Evolutionary conservation across 2,888 invertebrate species (phyloP), one percentile per base, ranked within the genome.

Genomic region (Synanthedon formicaeformis): DNA sequence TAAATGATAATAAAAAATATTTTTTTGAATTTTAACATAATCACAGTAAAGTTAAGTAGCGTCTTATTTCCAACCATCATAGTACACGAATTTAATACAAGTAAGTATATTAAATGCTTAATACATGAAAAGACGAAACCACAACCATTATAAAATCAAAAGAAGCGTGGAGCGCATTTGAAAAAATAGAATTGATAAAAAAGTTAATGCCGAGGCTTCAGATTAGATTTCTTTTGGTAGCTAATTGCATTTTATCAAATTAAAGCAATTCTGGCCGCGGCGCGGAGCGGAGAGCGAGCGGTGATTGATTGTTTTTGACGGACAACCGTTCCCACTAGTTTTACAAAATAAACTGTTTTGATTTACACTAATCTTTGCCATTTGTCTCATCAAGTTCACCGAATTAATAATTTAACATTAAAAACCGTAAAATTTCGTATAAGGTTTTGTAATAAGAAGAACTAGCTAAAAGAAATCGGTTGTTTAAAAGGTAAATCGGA

Each of bases 231-330:
- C 81, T 80, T 81, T 81, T 84, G 84, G 87, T 86, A 87, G 86
- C 86, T 86, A 87, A 87, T 86, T 87, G 85, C 81, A 74, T 86
- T 85, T 86, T 87, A 87, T 87, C 87, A 87, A 86, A 87, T 87
- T 84, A 86, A 83, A 79, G 80, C 78, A 76, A 75, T 73, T 76
- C 77, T 65, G 76, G 70, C 75, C 65, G 76, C 73, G 71, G 75
- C 72, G 62, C 50, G 54, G 45, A 67, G 34, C 34, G 23, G 23
- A 3, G 66, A 61, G 64, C 62, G 62, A 61, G 64, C 41, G 61
- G 69, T 87, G 86, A 87, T 87, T 86, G 83, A 87, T 87, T 78
- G 78, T 86, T 80, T 85, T 84, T 84, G 78, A 76, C 68, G 72
- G 34, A 34, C 34, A 74, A 65, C 59, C 70, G 69, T 73, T 75